Evolutionary conservation across 2,797 vertebrate species (phyloP).

Genomic region (Uromys caudimaculatus): DNA sequence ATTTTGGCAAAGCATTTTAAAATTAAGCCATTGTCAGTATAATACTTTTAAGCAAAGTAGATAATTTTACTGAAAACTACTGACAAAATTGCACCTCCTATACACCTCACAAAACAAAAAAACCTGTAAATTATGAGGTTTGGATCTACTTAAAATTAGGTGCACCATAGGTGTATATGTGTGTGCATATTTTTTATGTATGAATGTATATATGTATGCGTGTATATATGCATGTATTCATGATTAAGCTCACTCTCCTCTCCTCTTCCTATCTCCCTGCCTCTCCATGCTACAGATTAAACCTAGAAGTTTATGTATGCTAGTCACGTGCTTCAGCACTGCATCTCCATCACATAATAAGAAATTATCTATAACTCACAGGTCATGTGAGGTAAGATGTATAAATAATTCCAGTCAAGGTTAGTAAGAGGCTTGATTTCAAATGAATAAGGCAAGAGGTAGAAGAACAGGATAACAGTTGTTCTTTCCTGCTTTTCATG

Average conservation of each 20-base stretch:
- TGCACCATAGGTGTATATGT: neutral
- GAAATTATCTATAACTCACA: neutral
- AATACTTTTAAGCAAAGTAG: neutral
- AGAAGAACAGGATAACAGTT: neutral
- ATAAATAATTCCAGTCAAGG: neutral
- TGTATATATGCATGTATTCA: neutral
- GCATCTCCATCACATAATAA: neutral
- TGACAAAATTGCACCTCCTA: neutral
- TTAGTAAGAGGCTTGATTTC: neutral
- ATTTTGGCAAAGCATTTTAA: constrained; percentile 45
- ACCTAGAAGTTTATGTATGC: neutral
- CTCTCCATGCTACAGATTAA: neutral
- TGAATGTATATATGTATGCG: neutral
- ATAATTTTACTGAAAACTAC: neutral
- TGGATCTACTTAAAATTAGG: neutral
- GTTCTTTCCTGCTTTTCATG: neutral
- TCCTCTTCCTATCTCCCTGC: neutral
- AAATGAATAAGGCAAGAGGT: neutral
- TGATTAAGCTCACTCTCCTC: neutral
- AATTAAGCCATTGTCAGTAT: constrained; percentile 35
- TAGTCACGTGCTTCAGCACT: neutral
- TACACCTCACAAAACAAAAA: neutral
- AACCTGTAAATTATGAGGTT: neutral
- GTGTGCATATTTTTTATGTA: too few species aligned
- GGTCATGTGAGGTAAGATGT: neutral